phyloP scores from a whole-genome alignment of 2,113 vertebrate genomes.

The Megaceryle maxima region DNA sequence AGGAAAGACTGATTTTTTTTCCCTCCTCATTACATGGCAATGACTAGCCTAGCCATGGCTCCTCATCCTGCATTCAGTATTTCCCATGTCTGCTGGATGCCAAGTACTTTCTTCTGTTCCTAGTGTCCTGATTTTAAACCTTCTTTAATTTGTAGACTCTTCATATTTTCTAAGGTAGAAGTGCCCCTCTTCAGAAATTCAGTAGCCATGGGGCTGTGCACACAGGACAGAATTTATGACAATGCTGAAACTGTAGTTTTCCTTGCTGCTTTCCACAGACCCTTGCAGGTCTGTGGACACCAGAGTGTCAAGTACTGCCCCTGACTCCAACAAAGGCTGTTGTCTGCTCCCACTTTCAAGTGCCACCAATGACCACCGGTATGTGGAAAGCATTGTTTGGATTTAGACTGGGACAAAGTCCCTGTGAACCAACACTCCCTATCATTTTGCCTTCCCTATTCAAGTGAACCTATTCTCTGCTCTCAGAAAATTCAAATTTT shows the following conservation, averaged over 20 bases:
- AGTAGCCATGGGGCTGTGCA: neutral
- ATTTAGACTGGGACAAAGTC: constrained; percentile 2
- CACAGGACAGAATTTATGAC: neutral
- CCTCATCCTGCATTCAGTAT: neutral
- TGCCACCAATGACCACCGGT: neutral
- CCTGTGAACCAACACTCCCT: neutral
- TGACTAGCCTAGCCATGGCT: neutral
- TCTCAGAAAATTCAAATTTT: constrained; percentile 33
- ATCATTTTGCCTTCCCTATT: neutral
- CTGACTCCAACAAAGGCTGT: neutral
- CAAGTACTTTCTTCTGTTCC: neutral
- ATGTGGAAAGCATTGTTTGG: neutral
- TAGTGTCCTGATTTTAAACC: neutral
- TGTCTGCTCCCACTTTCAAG: neutral
- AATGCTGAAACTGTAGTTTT: neutral
- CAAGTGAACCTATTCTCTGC: constrained; percentile 22
- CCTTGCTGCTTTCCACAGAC: neutral
- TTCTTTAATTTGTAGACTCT: neutral
- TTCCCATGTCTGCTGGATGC: neutral
- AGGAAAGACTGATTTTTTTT: neutral
- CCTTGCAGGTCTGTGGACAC: neutral
- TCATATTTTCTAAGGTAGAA: neutral
- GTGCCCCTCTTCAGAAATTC: neutral
- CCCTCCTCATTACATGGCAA: neutral
- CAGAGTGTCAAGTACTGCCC: neutral